Evolutionary conservation across 2,888 invertebrate species (phyloP).

Genomic region (Leucoma salicis): DNA sequence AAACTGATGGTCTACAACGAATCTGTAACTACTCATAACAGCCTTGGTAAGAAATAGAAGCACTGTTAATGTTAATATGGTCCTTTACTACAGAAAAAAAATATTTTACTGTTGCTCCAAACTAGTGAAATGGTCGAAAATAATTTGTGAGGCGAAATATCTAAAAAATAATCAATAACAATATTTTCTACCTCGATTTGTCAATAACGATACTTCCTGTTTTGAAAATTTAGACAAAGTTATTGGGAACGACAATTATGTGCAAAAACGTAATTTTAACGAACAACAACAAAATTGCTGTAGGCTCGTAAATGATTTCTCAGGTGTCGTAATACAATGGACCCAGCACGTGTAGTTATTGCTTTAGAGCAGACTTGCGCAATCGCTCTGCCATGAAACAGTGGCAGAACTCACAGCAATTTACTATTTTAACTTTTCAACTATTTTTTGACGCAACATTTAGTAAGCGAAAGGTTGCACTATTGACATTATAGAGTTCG

Average conservation of each 20-base stretch:
- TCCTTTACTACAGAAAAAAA: too few species aligned
- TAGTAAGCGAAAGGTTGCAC: conserved; percentile 13
- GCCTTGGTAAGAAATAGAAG: too few species aligned
- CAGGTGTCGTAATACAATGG: conserved; percentile 41
- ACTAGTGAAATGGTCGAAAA: too few species aligned
- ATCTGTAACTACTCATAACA: too few species aligned
- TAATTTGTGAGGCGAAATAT: too few species aligned
- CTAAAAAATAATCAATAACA: too few species aligned
- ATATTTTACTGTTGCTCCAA: too few species aligned
- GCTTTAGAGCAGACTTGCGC: conserved; percentile 30
- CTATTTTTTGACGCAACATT: conserved; percentile 23
- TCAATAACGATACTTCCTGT: conserved; percentile 1
- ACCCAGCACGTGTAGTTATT: conserved; percentile 33
- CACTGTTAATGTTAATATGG: too few species aligned
- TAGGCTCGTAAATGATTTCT: conserved; percentile 35
- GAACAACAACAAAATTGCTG: conserved; percentile 21
- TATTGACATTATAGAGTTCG: background rate
- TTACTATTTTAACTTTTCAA: conserved; percentile 7
- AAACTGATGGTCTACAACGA: too few species aligned
- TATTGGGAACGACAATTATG: conserved; percentile 1
- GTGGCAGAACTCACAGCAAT: conserved; percentile 15
- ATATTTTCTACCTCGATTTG: too few species aligned
- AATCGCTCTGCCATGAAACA: conserved; percentile 18
- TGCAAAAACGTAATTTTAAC: conserved; percentile 17
- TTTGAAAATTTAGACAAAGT: conserved; percentile 1